Evolutionary conservation across 2,797 vertebrate genomes (phyloP).

Genomic region (Platyrinchus mystaceus): DNA sequence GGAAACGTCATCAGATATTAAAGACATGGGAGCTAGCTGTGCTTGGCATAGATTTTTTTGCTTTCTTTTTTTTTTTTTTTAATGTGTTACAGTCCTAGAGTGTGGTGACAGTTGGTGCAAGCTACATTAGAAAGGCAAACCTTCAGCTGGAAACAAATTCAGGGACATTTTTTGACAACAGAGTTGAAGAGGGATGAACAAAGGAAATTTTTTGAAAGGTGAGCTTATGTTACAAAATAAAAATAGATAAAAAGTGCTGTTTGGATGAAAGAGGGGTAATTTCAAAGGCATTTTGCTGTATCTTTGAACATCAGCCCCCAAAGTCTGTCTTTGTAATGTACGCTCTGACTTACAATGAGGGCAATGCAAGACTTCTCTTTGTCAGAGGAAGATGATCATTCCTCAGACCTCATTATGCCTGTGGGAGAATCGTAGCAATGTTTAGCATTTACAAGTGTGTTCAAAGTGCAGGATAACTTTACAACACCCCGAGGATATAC

Average conservation of each 20-base stretch:
- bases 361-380: neutral
- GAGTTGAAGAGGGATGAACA: neutral
- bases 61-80: neutral
- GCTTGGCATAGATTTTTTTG: neutral
- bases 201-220: neutral
- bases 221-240: neutral
- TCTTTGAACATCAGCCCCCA: neutral
- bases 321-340: neutral
- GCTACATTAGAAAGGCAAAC: neutral
- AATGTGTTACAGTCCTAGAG: neutral
- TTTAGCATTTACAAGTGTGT: neutral
- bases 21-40: neutral
- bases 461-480: neutral
- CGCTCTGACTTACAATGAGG: fast-evolving
- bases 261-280: neutral
- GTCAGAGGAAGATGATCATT: neutral
- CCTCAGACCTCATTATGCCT: neutral
- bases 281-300: neutral
- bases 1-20: neutral
- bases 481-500: neutral
- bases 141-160: neutral
- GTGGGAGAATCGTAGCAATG: neutral
- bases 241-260: neutral
- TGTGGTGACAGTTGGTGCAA: neutral
- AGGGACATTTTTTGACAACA: neutral